Conservation (phyloP, 1,140 invertebrate species). For the Sinella curviseta region DNA sequence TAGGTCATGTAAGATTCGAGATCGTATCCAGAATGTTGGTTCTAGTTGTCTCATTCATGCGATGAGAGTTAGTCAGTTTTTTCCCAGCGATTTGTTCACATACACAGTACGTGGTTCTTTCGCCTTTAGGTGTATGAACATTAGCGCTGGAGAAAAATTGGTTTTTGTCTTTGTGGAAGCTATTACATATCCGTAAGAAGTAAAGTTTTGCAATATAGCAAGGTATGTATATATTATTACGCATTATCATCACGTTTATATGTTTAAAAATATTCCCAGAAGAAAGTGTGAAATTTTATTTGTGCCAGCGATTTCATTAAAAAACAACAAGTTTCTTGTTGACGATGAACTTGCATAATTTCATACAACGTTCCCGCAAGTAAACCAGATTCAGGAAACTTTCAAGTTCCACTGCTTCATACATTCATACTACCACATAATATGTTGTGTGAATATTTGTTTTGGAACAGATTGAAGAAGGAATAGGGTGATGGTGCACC, state of each 20-base stretch:
- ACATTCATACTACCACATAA: too few species aligned
- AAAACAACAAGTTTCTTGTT: too few species aligned
- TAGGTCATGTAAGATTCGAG: not conserved
- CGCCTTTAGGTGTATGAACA: not conserved
- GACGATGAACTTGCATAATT: too few species aligned
- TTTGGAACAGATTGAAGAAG: too few species aligned
- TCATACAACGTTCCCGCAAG: too few species aligned
- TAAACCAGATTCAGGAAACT: too few species aligned
- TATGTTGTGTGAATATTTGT: too few species aligned
- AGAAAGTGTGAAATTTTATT: too few species aligned
- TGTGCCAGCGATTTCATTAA: too few species aligned
- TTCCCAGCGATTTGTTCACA: not conserved
- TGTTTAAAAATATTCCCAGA: too few species aligned
- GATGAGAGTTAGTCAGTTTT: not conserved
- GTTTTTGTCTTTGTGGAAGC: slow-evolving; percentile 12
- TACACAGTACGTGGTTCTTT: not conserved
- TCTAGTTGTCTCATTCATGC: not conserved
- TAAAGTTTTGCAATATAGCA: not conserved
- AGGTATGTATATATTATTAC: not conserved
- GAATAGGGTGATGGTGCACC: too few species aligned
- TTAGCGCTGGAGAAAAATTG: slow-evolving; percentile 18
- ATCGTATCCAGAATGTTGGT: not conserved
- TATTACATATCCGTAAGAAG: not conserved
- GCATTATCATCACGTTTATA: not conserved
- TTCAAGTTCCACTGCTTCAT: too few species aligned